Evolutionary conservation across 1,140 invertebrate genomes (phyloP), one percentile per base, ranked within the genome.

Genomic region (Plectrocnemia conspersa): DNA sequence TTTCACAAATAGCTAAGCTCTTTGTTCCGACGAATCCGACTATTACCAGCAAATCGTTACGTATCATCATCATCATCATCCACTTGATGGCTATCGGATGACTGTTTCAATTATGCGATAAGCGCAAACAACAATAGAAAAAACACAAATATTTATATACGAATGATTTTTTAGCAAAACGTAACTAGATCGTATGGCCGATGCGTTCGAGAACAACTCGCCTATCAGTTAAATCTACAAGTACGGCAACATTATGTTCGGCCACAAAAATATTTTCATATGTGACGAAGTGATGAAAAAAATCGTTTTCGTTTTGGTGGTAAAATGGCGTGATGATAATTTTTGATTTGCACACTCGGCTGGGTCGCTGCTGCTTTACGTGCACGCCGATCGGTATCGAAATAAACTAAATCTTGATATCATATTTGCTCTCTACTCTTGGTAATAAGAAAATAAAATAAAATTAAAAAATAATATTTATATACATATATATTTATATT

Each of bases 71-170:
- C 35, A 38, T 13, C 35, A 38, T 6, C 35, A 13, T 13, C 32
- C n/a, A 33, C 16, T 9, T 33, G 47, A 50, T 50, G 13, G 21
- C n/a, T 50, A 50, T 50, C 47, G 38, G 47, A 50, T 50, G 47
- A 50, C 47, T 38, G 38, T 50, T 50, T 50, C 47, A 50, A 50
- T 50, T 50, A 50, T 38, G 19, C 23, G 33, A 50, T 48, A 48
- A 13, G 7, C n/a, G 15, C 19, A 6, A n/a, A 48, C 35, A 38
- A 38, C 35, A 15, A 6, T 10, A 38, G 5, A 15, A 38, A 38
- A 29, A 29, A 29, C n/a, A 29, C n/a, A 7, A n/a, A 7, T 29
- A 29, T 7, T 29, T 13, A 38, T 38, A 38, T 38, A 38, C 27
- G 18, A 5, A 10, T 16, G 35, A 38, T 13, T 13, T 38, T 38